Base-by-base conservation (phyloP, 2,113 vertebrate species). In the Crypturellus undulatus region DNA sequence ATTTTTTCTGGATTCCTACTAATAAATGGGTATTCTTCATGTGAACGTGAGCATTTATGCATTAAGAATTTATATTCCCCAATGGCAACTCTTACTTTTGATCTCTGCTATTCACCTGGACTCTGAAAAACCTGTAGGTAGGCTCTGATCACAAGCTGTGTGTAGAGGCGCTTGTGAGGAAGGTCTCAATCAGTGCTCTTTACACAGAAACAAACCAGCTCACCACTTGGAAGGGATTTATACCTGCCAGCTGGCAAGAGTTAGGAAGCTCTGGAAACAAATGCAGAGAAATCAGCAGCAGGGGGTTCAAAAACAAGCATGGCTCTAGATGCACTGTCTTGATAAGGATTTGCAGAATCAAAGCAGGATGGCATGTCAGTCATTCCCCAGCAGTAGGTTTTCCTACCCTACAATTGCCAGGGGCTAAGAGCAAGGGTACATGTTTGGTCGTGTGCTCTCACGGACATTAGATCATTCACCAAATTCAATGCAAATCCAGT, bases 181-280 rank as follows among this genome's bases (percentile, higher is more conserved):
- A 93, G 91, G 87, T 93, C 59, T 91, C 89, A 89, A 62, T 95
- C 84, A 82, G 78, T 92, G 78, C 79, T 93, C 67, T 89, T 67
- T 92, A 89, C 81, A 70, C 78, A 77, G 59, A 79, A 87, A 26
- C 63, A 87, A 89, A 49, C n/a, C 17, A 18, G 20, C 87, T 92
- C 71, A 38, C 92, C 83, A 63, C 81, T 79, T 45, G 28, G 67
- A 36, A 82, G 75, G 81, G 87, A 73, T 92, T 96, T 92, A 91
- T 91, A 91, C 58, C 60, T 77, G 59, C 75, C 93, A 94, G 89
- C 87, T 97, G 94, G 70, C 94, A 91, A 94, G 94, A 94, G 91
- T 94, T 93, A 94, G 79, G 89, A 93, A 89, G 63, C 87, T 93
- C 89, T 89, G 63, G 71, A 82, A 96, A 79, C 87, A 89, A 89